Evolutionary conservation across 2,888 invertebrate genomes (phyloP).

Genomic region (Liopterus haemorrhoidalis): DNA sequence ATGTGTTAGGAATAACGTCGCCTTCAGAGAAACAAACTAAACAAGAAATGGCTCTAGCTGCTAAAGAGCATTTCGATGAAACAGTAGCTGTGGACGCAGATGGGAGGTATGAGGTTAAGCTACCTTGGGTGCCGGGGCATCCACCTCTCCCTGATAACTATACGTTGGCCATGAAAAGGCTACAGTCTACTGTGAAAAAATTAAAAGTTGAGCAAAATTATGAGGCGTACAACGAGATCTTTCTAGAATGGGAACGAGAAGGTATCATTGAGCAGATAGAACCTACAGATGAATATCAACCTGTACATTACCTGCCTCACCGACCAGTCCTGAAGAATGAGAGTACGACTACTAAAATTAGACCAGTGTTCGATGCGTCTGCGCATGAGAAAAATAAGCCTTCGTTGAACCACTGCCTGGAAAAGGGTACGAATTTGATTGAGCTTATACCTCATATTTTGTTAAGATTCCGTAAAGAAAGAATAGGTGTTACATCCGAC

Average conservation of each 20-base stretch:
- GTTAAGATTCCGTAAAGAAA: too few species aligned
- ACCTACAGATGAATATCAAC: constrained; percentile 25
- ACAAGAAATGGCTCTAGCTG: constrained; percentile 25
- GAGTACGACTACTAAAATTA: too few species aligned
- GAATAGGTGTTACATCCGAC: too few species aligned
- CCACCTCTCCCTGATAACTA: constrained; percentile 26
- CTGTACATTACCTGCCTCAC: too few species aligned
- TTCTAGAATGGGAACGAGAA: constrained; percentile 31
- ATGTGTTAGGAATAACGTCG: constrained; percentile 35
- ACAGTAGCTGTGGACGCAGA: constrained; percentile 27
- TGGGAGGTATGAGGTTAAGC: constrained; percentile 31
- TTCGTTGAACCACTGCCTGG: too few species aligned
- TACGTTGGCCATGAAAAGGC: constrained; percentile 20
- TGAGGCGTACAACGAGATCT: constrained; percentile 27
- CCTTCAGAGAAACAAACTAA: constrained; percentile 33
- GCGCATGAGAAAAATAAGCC: too few species aligned
- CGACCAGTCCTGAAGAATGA: too few species aligned
- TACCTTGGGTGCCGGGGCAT: constrained; percentile 32
- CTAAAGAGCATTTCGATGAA: constrained; percentile 25
- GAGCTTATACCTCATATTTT: too few species aligned
- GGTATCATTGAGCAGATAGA: constrained; percentile 31
- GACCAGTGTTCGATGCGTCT: too few species aligned
- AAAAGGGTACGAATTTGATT: too few species aligned
- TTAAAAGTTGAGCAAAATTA: constrained; percentile 13
- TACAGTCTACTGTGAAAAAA: constrained; percentile 17